Evolutionary conservation across 53 echinoderm and acorn worm genomes (phyloP).

Genomic region (Patiria pectinifera): DNA sequence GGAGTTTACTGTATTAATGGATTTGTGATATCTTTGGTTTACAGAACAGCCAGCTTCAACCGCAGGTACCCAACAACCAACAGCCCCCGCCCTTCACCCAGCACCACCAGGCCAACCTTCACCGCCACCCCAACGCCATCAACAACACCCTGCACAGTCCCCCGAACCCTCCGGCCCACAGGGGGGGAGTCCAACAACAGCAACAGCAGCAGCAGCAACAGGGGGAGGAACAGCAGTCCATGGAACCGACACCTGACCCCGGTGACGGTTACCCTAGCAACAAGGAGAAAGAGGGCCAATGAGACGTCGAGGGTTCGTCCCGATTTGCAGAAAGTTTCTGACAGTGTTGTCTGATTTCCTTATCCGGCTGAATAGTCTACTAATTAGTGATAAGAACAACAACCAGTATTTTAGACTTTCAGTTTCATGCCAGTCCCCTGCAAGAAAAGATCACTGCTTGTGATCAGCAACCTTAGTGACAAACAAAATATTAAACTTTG

Average conservation of each 20-base stretch:
- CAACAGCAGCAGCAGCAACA: too few species aligned
- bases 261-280: conserved; percentile 62
- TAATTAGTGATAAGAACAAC: background rate
- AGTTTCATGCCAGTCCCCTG: background rate
- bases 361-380: background rate
- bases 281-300: conserved; percentile 74
- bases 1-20: too few species aligned
- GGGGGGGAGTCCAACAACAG: conserved; percentile 6
- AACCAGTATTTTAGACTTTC: background rate
- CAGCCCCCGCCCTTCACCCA: conserved; percentile 73
- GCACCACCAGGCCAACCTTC: conserved; percentile 71
- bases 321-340: background rate
- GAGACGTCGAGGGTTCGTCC: background rate
- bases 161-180: conserved; percentile 70
- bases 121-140: conserved; percentile 93
- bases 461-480: background rate
- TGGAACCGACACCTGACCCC: conserved; percentile 31
- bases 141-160: conserved; percentile 92
- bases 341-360: background rate
- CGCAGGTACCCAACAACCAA: conserved; percentile 94
- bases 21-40: background rate
- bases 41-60: conserved; percentile 95
- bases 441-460: background rate
- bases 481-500: background rate
- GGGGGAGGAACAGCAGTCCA: conserved; percentile 17